Base-by-base conservation (phyloP, 2,113 vertebrate species). In the Corynorhinus townsendii region DNA sequence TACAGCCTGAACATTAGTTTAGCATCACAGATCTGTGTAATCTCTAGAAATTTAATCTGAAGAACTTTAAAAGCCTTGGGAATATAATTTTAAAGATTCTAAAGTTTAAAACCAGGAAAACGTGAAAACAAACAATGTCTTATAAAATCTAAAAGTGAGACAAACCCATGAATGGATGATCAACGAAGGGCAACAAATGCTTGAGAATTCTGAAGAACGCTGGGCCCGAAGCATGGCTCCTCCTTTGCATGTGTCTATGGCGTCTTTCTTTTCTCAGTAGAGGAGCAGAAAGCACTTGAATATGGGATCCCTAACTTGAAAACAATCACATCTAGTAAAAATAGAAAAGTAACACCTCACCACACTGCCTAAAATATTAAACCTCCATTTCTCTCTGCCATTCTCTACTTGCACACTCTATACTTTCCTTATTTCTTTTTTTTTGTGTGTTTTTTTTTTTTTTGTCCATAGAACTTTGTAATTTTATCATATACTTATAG, bases 381-480 rank as follows among this genome's bases (percentile, higher is more conserved):
- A 59, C 8, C 17, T 45, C 4, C 19, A 26, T 43, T 38, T 49
- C 2, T 40, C 47, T 22, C 4, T 45, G 24, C 14, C 24, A n/a
- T 3, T 19, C 11, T 2, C 4, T 45, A 64, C 14, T 11, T 52
- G 2, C 30, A 83, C 4, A 17, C 0, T 24, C 33, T 22, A 11
- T 6, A 8, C 56, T 62, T 62, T 11, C 24, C 24, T 62, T 62
- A 11, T 26, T 11, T 11, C 22, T 22, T 22, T 8, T 22, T 56
- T 54, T 56, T 22, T n/a, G n/a, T n/a, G n/a, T n/a, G n/a, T 7
- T 22, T 56, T 22, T 8, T 24, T 9, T 56, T 19, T 24, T 24
- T 56, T 10, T 56, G 22, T 33, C 38, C 28, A 26, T 20, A 69
- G n/a, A 16, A n/a, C 5, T 59, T 66, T 40, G 6, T n/a, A 75